Percentiles rank a stretch among this genome's conserved stretches.
phyloP scores from a whole-genome alignment of 2,797 vertebrate species.

The Lycodopsis pacificus region DNA sequence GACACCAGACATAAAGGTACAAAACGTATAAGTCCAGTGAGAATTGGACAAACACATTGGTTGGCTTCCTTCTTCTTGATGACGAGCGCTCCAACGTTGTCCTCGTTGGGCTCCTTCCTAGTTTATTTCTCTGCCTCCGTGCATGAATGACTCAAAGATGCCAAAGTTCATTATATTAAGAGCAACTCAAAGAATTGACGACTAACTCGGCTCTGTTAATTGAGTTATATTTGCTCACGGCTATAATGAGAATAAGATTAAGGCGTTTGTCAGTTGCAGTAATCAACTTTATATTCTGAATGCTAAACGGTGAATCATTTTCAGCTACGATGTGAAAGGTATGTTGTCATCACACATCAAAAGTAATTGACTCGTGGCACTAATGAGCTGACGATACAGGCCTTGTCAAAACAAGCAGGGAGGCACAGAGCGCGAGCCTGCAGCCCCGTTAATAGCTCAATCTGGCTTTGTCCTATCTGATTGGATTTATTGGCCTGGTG shows the following conservation, averaged over 20 bases:
- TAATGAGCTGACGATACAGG: constrained; percentile 73
- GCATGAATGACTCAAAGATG: background rate
- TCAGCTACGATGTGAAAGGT: constrained; percentile 41
- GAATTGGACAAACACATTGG: background rate
- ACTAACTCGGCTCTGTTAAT: background rate
- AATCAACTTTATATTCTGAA: background rate
- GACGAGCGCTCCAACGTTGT: constrained; percentile 86
- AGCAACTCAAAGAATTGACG: background rate
- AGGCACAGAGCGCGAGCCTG: constrained; percentile 62
- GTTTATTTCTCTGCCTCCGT: background rate
- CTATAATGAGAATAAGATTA: background rate
- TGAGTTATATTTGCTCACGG: background rate
- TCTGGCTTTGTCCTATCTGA: constrained; percentile 77
- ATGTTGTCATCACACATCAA: constrained; percentile 64
- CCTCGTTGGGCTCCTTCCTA: constrained; percentile 81
- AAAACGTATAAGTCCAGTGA: background rate
- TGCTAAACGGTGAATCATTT: constrained; percentile 6
- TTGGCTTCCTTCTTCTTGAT: constrained; percentile 81
- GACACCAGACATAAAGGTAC: constrained; percentile 14
- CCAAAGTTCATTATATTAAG: background rate
- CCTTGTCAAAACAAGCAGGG: constrained; percentile 74
- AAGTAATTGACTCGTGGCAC: constrained; percentile 66
- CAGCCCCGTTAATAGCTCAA: constrained; percentile 78
- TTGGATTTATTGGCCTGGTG: constrained; percentile 81
- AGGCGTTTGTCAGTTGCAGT: constrained; percentile 2